Evolutionary conservation across 2,797 vertebrate genomes (phyloP), one percentile per base, ranked within the genome.

Genomic region (Phrynocephalus vlangalii): DNA sequence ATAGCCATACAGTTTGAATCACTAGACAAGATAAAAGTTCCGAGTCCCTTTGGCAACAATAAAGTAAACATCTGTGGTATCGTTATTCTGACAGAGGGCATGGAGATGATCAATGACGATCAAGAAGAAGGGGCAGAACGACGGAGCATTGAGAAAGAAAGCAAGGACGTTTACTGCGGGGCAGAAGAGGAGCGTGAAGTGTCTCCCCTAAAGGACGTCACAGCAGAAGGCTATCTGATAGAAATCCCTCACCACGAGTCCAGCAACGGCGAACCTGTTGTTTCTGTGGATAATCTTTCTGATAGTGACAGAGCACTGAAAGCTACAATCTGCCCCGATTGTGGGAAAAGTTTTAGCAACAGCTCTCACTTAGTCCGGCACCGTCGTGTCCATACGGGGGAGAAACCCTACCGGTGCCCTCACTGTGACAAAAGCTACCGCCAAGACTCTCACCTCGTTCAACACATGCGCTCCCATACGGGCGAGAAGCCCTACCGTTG

Each of bases 401-500:
- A 96, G 86, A 95, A 94, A 78, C 95, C 95, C 10, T 96, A 95
- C 80, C 93, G 92, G 79, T 96, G 96, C 84, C 91, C 82, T 33
- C 82, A 87, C 78, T 90, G 89, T 63, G 89, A 87, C 63, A 87
- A 90, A 78, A 84, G 89, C 78, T 90, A 84, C 28, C 85, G 85
- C 48, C 89, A 90, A 28, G 85, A 90, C 52, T 94, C 95, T 38
- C 94, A 96, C 86, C 93, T 96, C 38, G 94, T 95, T 66, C 95
- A 95, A 84, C 96, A 96, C 68, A 95, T 95, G 91, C 93, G 95
- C 84, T 89, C 94, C 18, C 96, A 96, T 88, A 95, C 95, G 5
- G 95, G 95, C 66, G 96, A 96, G 88, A 96, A 96, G n/a, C 95
- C 95, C 24, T 96, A 94, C 79, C 88, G 90, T 67, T 96, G 95